Percentiles rank a stretch among this genome's conserved stretches.
Conservation (phyloP, 2,113 vertebrate genomes). For the Cololabis saira region DNA sequence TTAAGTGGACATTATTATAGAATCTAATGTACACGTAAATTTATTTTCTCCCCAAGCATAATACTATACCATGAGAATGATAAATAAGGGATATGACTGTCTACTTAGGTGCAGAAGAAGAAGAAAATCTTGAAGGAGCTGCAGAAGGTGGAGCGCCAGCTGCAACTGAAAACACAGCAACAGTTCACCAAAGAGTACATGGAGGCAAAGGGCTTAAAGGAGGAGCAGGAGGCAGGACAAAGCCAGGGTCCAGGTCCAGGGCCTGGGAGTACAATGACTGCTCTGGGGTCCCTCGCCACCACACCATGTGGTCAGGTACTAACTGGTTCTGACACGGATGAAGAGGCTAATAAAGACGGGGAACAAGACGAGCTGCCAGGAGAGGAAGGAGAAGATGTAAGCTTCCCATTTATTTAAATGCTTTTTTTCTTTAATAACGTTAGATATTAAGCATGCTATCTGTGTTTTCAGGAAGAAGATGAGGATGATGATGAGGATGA, state of each 20-base stretch:
- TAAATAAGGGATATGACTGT: not conserved
- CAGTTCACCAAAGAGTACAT: constrained; percentile 99
- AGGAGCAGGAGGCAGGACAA: constrained; percentile 80
- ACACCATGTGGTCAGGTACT: constrained; percentile 68
- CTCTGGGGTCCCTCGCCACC: constrained; percentile 39
- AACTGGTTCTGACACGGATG: constrained; percentile 86
- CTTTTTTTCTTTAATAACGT: not conserved
- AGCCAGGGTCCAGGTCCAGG: constrained; percentile 77
- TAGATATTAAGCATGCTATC: not conserved
- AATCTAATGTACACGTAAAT: too few relatives aligned
- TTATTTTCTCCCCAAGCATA: too few relatives aligned
- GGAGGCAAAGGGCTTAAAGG: constrained; percentile 96
- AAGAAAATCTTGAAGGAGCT: constrained; percentile 99
- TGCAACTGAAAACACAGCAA: constrained; percentile 99
- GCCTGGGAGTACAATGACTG: constrained; percentile 61
- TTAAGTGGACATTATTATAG: too few relatives aligned
- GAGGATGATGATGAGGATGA: constrained; percentile 53
- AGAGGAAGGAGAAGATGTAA: constrained; percentile 67
- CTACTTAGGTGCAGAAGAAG: constrained; percentile 94
- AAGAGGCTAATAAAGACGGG: constrained; percentile 80
- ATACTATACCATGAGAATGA: too few relatives aligned
- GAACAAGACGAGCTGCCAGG: constrained; percentile 62
- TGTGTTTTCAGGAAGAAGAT: constrained; percentile 68
- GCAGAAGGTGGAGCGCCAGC: constrained; percentile 98
- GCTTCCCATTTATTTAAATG: not conserved